phyloP scores from a whole-genome alignment of 2,797 vertebrate genomes.

The Lithobates pipiens region DNA sequence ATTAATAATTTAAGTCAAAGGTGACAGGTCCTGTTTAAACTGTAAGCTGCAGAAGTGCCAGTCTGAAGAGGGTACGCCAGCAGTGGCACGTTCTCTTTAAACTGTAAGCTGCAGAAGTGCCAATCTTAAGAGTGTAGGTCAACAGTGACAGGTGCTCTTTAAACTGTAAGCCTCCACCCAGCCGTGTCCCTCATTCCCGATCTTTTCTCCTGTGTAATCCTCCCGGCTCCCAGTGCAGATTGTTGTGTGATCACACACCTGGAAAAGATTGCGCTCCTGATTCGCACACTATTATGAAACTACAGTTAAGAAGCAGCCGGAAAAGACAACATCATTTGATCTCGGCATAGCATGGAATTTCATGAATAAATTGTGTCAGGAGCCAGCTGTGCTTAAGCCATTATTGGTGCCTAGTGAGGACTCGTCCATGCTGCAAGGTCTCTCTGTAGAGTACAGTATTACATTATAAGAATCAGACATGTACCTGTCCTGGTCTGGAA shows the following conservation, averaged over 20 bases:
- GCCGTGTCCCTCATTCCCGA: too few relatives aligned
- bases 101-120: too few relatives aligned
- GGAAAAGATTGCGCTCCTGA: neutral
- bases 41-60: too few relatives aligned
- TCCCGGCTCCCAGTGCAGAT: neutral
- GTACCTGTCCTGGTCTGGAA: too few relatives aligned
- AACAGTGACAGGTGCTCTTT: too few relatives aligned
- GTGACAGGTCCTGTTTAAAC: too few relatives aligned
- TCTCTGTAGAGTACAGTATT: neutral
- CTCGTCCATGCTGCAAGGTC: neutral
- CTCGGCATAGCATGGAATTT: neutral
- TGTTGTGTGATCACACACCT: constrained; percentile 6
- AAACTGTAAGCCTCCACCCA: too few relatives aligned
- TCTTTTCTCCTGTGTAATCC: neutral
- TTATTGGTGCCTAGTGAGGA: neutral
- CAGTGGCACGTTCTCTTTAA: too few relatives aligned
- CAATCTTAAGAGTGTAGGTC: too few relatives aligned
- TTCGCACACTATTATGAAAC: constrained; percentile 36
- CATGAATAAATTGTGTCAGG: constrained; percentile 32
- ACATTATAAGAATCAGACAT: too few relatives aligned
- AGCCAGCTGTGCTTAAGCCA: constrained; percentile 2
- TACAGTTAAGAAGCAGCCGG: constrained; percentile 19
- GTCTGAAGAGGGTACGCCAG: too few relatives aligned
- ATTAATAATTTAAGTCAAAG: too few relatives aligned
- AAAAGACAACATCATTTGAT: neutral